These are phyloP conservation scores for Pelobates fuscus DNA, from an alignment of 2,113 vertebrate species.

Conservation along the genomic window DNA sequence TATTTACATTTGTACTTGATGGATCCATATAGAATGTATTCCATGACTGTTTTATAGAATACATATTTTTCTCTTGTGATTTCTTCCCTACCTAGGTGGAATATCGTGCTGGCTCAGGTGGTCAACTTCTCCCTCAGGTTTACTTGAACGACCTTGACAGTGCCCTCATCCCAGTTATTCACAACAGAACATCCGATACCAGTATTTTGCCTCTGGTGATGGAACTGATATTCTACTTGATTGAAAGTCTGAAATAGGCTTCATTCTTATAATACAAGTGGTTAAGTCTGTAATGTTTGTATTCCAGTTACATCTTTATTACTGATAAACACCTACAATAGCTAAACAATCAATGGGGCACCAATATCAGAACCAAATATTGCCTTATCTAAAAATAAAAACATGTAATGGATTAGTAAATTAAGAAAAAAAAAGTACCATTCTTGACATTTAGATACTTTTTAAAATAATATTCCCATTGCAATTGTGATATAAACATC, in stretches of 20 bases:
- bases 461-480: too few relatives aligned
- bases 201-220: constrained; percentile 81
- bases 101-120: constrained; percentile 87
- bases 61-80: neutral
- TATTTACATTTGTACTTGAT: too few relatives aligned
- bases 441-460: too few relatives aligned
- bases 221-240: constrained; percentile 90
- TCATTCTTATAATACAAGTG: neutral
- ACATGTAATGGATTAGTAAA: neutral
- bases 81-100: constrained; percentile 76
- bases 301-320: neutral
- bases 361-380: neutral
- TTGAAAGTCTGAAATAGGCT: constrained; percentile 70
- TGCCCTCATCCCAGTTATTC: constrained; percentile 89
- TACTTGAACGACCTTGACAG: constrained; percentile 91
- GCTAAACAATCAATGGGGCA: neutral
- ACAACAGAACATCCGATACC: constrained; percentile 74
- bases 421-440: neutral
- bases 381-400: neutral
- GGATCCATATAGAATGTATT: neutral
- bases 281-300: neutral
- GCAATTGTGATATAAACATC: too few relatives aligned
- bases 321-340: neutral
- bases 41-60: neutral
- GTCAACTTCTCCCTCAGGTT: constrained; percentile 81